Evolutionary conservation across 2,888 invertebrate genomes (phyloP).

Genomic region (Diarsia dahlii): DNA sequence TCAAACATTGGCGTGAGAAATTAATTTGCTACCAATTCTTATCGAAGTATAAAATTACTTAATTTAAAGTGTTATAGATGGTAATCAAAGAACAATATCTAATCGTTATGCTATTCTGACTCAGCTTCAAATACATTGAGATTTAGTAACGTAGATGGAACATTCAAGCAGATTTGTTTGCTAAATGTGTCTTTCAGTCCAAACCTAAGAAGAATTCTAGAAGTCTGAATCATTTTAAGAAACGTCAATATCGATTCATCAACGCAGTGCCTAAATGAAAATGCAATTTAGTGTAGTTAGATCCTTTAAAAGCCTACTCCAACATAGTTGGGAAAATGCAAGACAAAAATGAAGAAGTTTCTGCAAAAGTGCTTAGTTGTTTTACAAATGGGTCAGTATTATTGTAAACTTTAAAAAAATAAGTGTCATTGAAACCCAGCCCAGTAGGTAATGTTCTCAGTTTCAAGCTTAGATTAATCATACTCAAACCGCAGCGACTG

Average conservation of each 20-base stretch:
- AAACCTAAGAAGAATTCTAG: background rate
- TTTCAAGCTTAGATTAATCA: conserved; percentile 28
- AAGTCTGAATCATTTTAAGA: background rate
- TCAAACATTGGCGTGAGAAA: conserved; percentile 72
- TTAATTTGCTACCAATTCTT: conserved; percentile 62
- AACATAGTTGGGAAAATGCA: background rate
- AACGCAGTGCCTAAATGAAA: background rate
- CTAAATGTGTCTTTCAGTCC: background rate
- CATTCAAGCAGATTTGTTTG: too few relatives aligned
- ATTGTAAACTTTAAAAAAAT: too few relatives aligned
- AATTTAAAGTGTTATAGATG: conserved; percentile 19
- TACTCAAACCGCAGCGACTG: conserved; percentile 45
- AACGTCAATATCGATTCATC: background rate
- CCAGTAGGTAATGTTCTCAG: background rate
- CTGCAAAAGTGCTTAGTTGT: background rate
- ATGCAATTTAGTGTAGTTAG: background rate
- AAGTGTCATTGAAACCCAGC: background rate
- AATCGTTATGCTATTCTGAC: background rate
- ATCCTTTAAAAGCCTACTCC: background rate
- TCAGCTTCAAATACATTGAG: background rate
- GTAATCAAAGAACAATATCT: conserved; percentile 12
- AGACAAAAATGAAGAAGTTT: background rate
- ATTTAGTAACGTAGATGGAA: background rate
- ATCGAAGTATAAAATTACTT: conserved; percentile 41
- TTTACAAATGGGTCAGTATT: background rate